Conservation (phyloP, 1,140 invertebrate genomes). For the Hesperophylax magnus region DNA sequence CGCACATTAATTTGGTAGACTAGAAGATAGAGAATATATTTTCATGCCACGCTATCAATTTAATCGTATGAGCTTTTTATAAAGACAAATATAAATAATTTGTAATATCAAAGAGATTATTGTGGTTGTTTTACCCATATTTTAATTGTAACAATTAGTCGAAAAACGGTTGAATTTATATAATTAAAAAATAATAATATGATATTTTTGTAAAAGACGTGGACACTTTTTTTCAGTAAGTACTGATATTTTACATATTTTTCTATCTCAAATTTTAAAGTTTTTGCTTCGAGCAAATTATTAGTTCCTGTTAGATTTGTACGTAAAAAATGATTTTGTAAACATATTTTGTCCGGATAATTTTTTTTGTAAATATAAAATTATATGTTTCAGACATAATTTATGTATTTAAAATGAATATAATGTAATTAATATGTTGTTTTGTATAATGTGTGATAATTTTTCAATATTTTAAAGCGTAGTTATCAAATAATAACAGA, state of each 20-base stretch:
- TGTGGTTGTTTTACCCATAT: slow-evolving; percentile 10
- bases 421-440: slow-evolving; percentile 1
- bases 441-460: slow-evolving; percentile 23
- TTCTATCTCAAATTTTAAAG: background rate
- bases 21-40: slow-evolving; percentile 37
- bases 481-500: background rate
- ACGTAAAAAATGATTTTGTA: background rate
- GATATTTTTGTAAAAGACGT: slow-evolving; percentile 43
- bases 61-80: slow-evolving; percentile 42
- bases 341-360: slow-evolving; percentile 7
- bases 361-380: slow-evolving; percentile 7
- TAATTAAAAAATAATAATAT: slow-evolving; percentile 12
- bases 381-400: background rate
- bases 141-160: slow-evolving; percentile 1
- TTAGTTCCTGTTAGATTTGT: background rate
- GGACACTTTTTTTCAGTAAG: background rate
- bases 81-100: slow-evolving; percentile 30
- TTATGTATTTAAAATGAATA: background rate
- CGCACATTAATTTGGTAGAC: slow-evolving; percentile 40
- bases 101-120: background rate
- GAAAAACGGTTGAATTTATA: slow-evolving; percentile 20
- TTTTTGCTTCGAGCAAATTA: background rate
- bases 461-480: slow-evolving; percentile 7
- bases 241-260: slow-evolving; percentile 9
- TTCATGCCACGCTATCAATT: slow-evolving; percentile 22